phyloP scores from a whole-genome alignment of 2,888 invertebrate genomes.

The Laothoe populi region DNA sequence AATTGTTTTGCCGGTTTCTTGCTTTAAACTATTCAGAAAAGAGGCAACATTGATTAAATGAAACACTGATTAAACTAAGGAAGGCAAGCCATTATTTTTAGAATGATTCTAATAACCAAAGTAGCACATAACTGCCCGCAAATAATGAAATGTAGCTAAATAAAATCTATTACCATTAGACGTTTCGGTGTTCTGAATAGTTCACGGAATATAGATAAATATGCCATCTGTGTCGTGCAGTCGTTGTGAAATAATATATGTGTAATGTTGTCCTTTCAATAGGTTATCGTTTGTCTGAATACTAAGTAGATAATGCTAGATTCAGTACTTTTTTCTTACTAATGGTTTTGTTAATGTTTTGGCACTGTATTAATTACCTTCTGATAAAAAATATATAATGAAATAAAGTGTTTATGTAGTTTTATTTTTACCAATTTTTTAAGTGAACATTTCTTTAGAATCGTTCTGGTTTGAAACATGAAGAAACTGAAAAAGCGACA shows the following conservation, averaged over 20 bases:
- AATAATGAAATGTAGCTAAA: conserved; percentile 60
- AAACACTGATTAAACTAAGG: not conserved
- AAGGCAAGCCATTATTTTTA: not conserved
- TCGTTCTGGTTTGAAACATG: not conserved
- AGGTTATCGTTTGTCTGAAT: conserved; percentile 71
- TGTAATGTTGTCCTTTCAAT: conserved; percentile 71
- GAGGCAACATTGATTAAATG: not conserved
- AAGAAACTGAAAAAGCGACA: too few relatives aligned
- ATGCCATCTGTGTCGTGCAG: conserved; percentile 76
- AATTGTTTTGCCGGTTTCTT: too few relatives aligned
- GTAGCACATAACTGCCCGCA: conserved; percentile 61
- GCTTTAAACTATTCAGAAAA: too few relatives aligned
- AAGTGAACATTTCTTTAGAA: too few relatives aligned
- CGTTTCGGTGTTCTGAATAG: conserved; percentile 79
- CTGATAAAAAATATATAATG: conserved; percentile 84
- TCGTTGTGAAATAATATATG: conserved; percentile 75
- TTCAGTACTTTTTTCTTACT: conserved; percentile 83
- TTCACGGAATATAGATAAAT: conserved; percentile 66
- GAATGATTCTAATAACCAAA: conserved; percentile 14
- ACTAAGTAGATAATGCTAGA: conserved; percentile 82
- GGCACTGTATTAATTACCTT: conserved; percentile 85
- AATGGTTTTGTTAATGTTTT: conserved; percentile 83
- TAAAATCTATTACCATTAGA: conserved; percentile 69
- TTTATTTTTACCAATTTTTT: conserved; percentile 60
- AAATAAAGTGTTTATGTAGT: conserved; percentile 69